Evolutionary conservation across 2,888 invertebrate species (phyloP).

Genomic region (Pristionchus entomophagus): DNA sequence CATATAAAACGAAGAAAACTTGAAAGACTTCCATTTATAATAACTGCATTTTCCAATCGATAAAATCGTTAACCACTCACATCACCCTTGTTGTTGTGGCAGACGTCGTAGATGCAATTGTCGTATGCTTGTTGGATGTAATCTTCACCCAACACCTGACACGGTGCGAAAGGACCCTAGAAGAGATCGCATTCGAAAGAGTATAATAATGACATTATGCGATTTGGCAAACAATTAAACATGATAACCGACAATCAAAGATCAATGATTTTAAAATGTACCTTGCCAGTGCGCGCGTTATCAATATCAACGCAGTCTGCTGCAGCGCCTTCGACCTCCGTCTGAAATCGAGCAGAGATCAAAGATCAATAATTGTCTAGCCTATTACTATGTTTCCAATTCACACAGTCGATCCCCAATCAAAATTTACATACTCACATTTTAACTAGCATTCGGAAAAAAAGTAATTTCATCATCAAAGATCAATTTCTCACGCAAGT

Average conservation of each 20-base stretch:
- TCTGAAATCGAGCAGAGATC: too few relatives aligned
- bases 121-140: constrained; percentile 56
- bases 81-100: constrained; percentile 55
- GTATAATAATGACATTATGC: background rate
- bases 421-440: too few relatives aligned
- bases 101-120: constrained; percentile 68
- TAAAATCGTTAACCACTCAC: background rate
- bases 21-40: too few relatives aligned
- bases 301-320: constrained; percentile 49
- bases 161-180: constrained; percentile 64
- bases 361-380: too few relatives aligned
- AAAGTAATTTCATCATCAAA: too few relatives aligned
- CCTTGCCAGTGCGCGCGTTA: constrained; percentile 45
- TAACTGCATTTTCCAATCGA: too few relatives aligned
- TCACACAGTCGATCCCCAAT: too few relatives aligned
- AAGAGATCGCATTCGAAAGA: background rate
- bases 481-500: constrained; percentile 15
- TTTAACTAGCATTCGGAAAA: too few relatives aligned
- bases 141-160: constrained; percentile 57
- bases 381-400: too few relatives aligned
- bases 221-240: too few relatives aligned
- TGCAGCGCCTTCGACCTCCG: background rate
- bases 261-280: background rate
- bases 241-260: too few relatives aligned
- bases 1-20: too few relatives aligned